These are phyloP conservation scores for Phorcus lineatus DNA, from an alignment of 2,888 invertebrate genomes.

Conservation along the genomic window DNA sequence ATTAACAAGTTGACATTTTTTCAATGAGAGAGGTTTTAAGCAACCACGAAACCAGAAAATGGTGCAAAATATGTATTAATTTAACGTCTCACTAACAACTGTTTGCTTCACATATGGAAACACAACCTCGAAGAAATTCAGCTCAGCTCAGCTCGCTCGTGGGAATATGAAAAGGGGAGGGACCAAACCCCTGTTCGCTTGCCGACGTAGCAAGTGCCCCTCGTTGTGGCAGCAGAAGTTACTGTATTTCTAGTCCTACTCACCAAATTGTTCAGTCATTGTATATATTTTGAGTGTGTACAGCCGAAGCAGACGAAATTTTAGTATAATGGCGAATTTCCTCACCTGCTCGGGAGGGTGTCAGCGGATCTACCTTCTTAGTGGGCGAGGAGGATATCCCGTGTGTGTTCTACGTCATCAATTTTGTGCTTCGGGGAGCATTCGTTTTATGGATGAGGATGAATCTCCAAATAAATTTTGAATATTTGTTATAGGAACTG, in stretches of 20 bases:
- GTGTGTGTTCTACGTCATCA: constrained; percentile 47
- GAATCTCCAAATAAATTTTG: background rate
- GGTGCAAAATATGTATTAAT: too few relatives aligned
- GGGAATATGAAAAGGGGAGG: background rate
- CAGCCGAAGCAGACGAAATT: background rate
- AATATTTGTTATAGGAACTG: too few relatives aligned
- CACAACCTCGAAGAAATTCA: background rate
- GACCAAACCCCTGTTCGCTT: background rate
- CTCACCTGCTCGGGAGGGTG: constrained; percentile 48
- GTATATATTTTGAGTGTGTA: background rate
- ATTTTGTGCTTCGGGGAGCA: constrained; percentile 21
- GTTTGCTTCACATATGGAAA: background rate
- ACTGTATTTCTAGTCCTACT: background rate
- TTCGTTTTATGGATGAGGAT: background rate
- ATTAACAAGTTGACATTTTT: background rate
- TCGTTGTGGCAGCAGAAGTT: background rate
- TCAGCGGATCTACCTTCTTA: constrained; percentile 41
- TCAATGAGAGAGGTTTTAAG: too few relatives aligned
- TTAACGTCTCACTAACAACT: too few relatives aligned
- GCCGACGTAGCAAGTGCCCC: background rate
- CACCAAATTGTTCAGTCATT: background rate
- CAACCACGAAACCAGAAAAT: too few relatives aligned
- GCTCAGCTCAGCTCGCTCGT: background rate
- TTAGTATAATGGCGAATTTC: background rate
- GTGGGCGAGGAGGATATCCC: constrained; percentile 50